Evolutionary conservation across 2,888 invertebrate species (phyloP).

Genomic region (Brenthis ino): DNA sequence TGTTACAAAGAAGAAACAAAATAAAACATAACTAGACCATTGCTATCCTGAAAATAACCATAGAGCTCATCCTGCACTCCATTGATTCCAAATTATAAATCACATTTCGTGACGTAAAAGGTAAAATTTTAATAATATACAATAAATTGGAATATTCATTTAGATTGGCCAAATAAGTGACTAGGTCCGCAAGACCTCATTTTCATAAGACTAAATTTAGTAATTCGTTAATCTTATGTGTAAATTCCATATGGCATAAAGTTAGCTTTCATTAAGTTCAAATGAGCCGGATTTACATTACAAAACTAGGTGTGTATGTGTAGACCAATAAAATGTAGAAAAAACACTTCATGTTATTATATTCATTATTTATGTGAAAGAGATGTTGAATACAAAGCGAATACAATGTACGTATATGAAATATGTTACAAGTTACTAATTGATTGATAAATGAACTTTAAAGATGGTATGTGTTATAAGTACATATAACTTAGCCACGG

Average conservation of each 20-base stretch:
- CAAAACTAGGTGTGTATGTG: background rate
- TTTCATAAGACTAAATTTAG: constrained; percentile 81
- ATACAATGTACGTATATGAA: too few relatives aligned
- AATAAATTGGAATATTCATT: constrained; percentile 82
- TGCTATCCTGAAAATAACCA: constrained; percentile 79
- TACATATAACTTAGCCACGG: too few relatives aligned
- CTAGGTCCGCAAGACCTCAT: constrained; percentile 79
- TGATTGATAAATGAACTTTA: too few relatives aligned
- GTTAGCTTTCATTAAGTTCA: constrained; percentile 82
- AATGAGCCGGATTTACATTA: constrained; percentile 21
- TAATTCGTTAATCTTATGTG: constrained; percentile 82
- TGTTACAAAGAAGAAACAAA: constrained; percentile 77
- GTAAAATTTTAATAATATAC: constrained; percentile 75
- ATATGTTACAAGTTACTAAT: too few relatives aligned
- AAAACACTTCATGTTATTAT: too few relatives aligned
- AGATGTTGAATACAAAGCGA: too few relatives aligned
- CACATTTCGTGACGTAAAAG: constrained; percentile 69
- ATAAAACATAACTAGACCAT: constrained; percentile 80
- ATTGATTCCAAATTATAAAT: constrained; percentile 73
- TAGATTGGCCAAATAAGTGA: constrained; percentile 81
- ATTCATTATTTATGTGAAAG: background rate
- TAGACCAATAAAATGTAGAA: background rate
- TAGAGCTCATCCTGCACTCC: constrained; percentile 80
- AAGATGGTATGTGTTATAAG: too few relatives aligned
- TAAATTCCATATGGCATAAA: constrained; percentile 82